Percentiles rank a stretch among this genome's conserved stretches.
Conservation (phyloP, 2,888 invertebrate species). For the Ectemnius continuus region DNA sequence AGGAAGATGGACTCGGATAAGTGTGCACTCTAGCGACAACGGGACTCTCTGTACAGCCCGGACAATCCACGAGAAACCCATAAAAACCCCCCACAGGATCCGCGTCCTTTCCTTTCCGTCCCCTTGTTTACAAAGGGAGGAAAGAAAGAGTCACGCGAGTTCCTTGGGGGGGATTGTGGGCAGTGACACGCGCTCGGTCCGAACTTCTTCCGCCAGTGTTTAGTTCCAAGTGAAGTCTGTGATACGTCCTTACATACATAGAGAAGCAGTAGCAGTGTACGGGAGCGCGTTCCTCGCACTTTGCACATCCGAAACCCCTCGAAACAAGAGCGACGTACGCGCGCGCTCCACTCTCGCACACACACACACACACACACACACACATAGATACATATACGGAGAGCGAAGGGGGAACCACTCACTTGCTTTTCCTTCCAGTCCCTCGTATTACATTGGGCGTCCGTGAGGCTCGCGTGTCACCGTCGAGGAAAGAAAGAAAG, state of each 20-base stretch:
- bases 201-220: conserved; percentile 57
- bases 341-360: conserved; percentile 8
- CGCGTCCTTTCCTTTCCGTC: neutral
- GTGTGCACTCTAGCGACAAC: neutral
- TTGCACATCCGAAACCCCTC: neutral
- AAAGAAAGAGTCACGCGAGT: no score
- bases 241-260: conserved; percentile 62
- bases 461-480: neutral
- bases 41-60: neutral
- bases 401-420: neutral
- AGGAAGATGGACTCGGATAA: neutral
- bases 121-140: neutral
- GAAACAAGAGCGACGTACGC: neutral
- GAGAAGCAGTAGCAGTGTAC: conserved; percentile 19
- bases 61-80: neutral
- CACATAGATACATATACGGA: neutral
- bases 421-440: no score
- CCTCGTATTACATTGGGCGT: no score
- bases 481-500: neutral
- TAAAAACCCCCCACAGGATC: neutral
- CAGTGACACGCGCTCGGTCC: neutral
- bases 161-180: neutral
- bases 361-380: neutral
- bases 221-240: conserved; percentile 71
- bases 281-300: neutral